Percentiles rank a stretch among this genome's conserved stretches.
Conservation (phyloP, 1,140 invertebrate species). For the Planococcus citri region DNA sequence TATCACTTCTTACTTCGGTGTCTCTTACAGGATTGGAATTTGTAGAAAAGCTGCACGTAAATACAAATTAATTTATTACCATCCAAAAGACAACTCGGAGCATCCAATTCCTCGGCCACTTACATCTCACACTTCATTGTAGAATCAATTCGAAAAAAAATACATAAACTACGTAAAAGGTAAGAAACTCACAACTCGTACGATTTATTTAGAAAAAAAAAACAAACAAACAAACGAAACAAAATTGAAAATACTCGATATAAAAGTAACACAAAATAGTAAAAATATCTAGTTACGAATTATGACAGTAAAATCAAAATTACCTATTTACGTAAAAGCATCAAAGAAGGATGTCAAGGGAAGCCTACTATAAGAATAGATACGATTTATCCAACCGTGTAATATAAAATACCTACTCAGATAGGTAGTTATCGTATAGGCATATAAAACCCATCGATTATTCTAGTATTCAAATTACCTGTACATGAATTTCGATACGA, state of each 20-base stretch:
- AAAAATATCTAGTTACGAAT: not conserved
- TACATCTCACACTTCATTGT: not conserved
- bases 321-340: no score
- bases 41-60: not conserved
- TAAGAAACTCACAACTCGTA: no score
- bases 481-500: no score
- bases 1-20: not conserved
- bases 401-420: no score
- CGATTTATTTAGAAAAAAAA: not conserved
- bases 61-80: slow-evolving; percentile 9
- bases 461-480: no score
- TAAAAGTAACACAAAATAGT: not conserved
- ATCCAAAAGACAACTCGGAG: not conserved
- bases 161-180: not conserved
- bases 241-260: no score
- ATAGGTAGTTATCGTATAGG: no score
- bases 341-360: no score
- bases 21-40: not conserved
- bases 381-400: no score
- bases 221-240: not conserved
- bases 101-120: not conserved
- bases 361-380: no score
- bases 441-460: no score
- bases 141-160: not conserved
- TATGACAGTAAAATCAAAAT: no score